Conservation (phyloP, 2,113 vertebrate species). For the Psittacara wagleri region DNA sequence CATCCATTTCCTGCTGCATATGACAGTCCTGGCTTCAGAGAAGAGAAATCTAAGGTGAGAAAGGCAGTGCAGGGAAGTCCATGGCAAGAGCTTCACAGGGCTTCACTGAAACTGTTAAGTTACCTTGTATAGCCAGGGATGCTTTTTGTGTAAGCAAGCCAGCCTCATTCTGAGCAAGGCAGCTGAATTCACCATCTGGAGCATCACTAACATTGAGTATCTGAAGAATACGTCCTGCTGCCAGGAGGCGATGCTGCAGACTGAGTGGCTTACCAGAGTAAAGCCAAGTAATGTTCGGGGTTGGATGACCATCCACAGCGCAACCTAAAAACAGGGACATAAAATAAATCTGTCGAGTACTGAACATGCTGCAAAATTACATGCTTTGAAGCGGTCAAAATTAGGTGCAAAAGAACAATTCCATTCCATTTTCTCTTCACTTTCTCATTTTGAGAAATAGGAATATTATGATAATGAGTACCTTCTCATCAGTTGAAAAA, state of each 20-base stretch:
- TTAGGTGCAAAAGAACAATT: accelerated
- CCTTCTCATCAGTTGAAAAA: not conserved
- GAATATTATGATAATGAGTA: not conserved
- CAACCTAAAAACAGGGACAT: constrained; percentile 68
- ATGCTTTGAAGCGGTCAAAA: not conserved
- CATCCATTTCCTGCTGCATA: not conserved
- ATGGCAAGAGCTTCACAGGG: not conserved
- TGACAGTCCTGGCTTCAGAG: not conserved
- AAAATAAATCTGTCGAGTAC: not conserved
- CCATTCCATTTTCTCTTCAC: not conserved
- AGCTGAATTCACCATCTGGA: constrained; percentile 74
- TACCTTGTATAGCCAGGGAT: constrained; percentile 75
- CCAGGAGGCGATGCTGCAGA: constrained; percentile 58
- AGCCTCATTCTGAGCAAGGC: constrained; percentile 80
- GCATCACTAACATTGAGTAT: constrained; percentile 70
- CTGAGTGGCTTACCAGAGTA: constrained; percentile 64
- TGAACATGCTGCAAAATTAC: not conserved
- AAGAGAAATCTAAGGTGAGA: not conserved
- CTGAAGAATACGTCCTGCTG: constrained; percentile 72
- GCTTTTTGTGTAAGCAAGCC: constrained; percentile 68
- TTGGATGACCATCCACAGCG: constrained; percentile 74
- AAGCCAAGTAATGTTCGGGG: constrained; percentile 79
- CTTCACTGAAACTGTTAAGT: not conserved
- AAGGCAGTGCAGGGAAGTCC: not conserved
- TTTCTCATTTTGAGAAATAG: not conserved